phyloP scores from a whole-genome alignment of 2,888 invertebrate species.

The Coelogynopora nodosa region DNA sequence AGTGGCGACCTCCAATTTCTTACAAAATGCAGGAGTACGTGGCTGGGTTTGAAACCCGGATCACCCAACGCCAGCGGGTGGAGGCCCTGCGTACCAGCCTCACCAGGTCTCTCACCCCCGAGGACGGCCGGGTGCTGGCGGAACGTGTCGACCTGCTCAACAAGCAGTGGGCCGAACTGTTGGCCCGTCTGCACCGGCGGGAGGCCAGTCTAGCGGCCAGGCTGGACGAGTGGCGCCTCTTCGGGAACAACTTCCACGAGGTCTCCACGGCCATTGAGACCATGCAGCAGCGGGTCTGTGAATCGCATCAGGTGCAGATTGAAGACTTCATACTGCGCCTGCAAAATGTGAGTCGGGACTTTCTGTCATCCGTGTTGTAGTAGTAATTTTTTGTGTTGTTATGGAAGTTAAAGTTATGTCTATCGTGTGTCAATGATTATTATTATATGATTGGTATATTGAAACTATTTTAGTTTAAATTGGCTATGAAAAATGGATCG shows the following conservation, averaged over 20 bases:
- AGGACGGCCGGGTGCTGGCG: conserved; percentile 56
- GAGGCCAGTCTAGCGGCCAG: background rate
- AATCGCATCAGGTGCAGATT: conserved; percentile 54
- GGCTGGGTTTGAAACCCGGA: conserved; percentile 51
- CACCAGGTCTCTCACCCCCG: conserved; percentile 52
- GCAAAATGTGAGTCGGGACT: conserved; percentile 53
- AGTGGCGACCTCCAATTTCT: background rate
- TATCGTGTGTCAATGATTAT: no score
- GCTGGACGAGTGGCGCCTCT: conserved; percentile 39
- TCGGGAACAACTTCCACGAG: conserved; percentile 4
- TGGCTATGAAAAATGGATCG: no score
- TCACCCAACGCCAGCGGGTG: conserved; percentile 53
- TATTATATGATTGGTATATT: no score
- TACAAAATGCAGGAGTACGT: conserved; percentile 58
- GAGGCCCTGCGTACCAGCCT: conserved; percentile 52
- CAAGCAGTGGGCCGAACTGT: conserved; percentile 59
- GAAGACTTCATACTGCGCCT: conserved; percentile 57
- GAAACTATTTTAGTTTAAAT: no score
- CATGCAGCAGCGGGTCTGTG: conserved; percentile 54
- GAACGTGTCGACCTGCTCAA: conserved; percentile 56
- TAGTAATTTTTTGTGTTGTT: no score
- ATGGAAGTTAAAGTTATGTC: no score
- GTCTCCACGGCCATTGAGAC: conserved; percentile 52
- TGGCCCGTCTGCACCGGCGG: conserved; percentile 51
- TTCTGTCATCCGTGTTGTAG: no score